Percentiles rank a stretch among this genome's conserved stretches.
These are phyloP conservation scores for Pelagia noctiluca DNA, from an alignment of 30 jellyfish, hydroid and myxozoan species.

Conservation along the genomic window DNA sequence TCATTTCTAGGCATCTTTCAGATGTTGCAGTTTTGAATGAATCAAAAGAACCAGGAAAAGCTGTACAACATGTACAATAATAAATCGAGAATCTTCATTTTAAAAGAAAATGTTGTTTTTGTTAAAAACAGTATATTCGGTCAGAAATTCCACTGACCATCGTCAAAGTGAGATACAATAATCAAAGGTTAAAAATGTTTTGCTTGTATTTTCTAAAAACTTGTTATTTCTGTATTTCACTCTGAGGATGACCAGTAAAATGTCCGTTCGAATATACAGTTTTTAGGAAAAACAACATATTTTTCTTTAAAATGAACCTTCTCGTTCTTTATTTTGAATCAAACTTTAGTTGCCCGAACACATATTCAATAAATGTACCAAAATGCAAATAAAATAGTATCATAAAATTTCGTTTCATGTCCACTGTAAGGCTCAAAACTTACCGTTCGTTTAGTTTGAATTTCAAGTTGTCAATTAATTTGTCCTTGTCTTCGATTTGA, in stretches of 20 bases:
- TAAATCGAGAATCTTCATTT: too few relatives aligned
- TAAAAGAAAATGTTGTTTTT: too few relatives aligned
- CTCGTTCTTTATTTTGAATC: background rate
- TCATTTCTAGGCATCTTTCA: too few relatives aligned
- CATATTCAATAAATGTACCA: background rate
- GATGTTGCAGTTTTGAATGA: too few relatives aligned
- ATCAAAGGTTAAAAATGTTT: background rate
- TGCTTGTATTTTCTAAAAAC: background rate
- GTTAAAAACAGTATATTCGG: too few relatives aligned
- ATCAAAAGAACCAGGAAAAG: too few relatives aligned
- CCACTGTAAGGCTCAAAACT: background rate
- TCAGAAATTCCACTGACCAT: too few relatives aligned
- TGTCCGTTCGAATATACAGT: background rate
- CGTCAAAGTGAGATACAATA: background rate
- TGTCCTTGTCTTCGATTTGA: conserved; percentile 62
- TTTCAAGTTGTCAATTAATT: conserved; percentile 23
- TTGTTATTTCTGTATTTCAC: background rate
- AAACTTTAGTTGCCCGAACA: background rate
- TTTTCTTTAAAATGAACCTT: background rate
- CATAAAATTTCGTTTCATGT: background rate
- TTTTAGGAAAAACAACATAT: background rate
- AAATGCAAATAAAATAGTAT: background rate
- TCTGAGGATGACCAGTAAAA: background rate
- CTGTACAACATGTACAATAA: too few relatives aligned
- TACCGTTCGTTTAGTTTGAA: conserved; percentile 31